Percentiles rank a stretch among this genome's conserved stretches.
These are phyloP conservation scores for Anolis apletophallus DNA, from an alignment of 2,797 vertebrate species.

Conservation along the genomic window DNA sequence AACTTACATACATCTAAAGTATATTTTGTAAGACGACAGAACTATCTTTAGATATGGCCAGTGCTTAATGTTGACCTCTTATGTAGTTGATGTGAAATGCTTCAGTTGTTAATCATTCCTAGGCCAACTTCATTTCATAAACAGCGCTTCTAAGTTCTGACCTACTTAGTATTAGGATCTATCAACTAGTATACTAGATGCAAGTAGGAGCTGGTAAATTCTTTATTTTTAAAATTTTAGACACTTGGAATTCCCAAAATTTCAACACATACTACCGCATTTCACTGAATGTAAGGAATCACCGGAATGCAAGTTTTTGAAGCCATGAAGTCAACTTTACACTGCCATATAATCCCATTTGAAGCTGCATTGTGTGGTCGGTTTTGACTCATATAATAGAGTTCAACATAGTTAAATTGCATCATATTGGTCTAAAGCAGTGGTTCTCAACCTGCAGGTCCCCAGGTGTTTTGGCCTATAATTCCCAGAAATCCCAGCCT, in stretches of 20 bases:
- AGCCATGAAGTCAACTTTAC: no score
- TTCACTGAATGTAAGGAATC: no score
- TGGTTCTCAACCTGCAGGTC: no score
- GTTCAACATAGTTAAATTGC: no score
- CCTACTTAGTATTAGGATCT: conserved; percentile 48
- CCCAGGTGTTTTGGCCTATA: no score
- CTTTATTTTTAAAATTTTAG: neutral
- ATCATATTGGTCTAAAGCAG: no score
- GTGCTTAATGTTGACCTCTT: conserved; percentile 44
- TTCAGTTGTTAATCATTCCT: conserved; percentile 61
- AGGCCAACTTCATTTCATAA: conserved; percentile 42
- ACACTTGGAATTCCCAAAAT: neutral
- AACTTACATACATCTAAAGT: neutral
- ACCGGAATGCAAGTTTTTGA: no score
- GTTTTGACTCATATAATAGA: no score
- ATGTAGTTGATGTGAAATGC: conserved; percentile 50
- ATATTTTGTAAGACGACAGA: conserved; percentile 45
- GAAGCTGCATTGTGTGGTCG: no score
- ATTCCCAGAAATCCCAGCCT: no score
- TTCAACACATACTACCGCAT: neutral
- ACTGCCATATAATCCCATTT: no score
- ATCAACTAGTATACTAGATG: no score
- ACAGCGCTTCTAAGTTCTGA: conserved; percentile 48
- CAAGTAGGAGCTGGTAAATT: neutral
- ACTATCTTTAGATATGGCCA: conserved; percentile 63